Evolutionary conservation across 1,140 invertebrate species (phyloP), one percentile per base, ranked within the genome.

Genomic region (Nymphalis io): DNA sequence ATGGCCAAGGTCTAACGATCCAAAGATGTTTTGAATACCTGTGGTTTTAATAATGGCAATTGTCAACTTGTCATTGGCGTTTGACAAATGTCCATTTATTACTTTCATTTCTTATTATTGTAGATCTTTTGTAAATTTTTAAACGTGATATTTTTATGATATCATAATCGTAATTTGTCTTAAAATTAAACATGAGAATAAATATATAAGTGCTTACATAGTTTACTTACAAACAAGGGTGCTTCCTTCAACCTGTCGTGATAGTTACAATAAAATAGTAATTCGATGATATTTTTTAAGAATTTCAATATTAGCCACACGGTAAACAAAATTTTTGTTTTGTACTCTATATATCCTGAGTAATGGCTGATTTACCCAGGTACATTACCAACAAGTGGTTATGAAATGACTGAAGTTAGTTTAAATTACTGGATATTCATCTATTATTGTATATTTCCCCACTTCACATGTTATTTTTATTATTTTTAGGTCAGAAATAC

Each of bases 401-500:
- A 72, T 73, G 39, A 68, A 64, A 64, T 63, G 46, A 57, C 48
- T 39, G 51, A 75, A 70, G 72, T 73, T 69, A 69, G 67, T 73
- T 70, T 55, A 51, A 73, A 66, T 60, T 60, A 44, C 27, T 65
- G 60, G 58, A 68, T 67, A 44, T 48, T 53, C 18, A 57, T 63
- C 20, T 12, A 53, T 58, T 72, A 38, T 58, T 64, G 20, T 39
- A 33, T 42, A 55, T 58, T 44, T 3, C 33, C 33, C 12, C 40
- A 46, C 38, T 64, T 51, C 20, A 64, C 48, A 48, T 33, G 59
- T 12, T 61, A 18, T 72, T 46, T 67, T 33, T 48, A 42, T 68
- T 71, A 53, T 72, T 88, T 87, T 18, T 82, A 91, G 89, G 82
- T 87, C 89, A 79, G 89, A 91, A 76, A 85, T 87, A 68, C 68